A percentile compares a stretch with the other conserved stretches of the same genome.
phyloP scores from a whole-genome alignment of 2,113 vertebrate genomes.

The Ptilonorhynchus violaceus region DNA sequence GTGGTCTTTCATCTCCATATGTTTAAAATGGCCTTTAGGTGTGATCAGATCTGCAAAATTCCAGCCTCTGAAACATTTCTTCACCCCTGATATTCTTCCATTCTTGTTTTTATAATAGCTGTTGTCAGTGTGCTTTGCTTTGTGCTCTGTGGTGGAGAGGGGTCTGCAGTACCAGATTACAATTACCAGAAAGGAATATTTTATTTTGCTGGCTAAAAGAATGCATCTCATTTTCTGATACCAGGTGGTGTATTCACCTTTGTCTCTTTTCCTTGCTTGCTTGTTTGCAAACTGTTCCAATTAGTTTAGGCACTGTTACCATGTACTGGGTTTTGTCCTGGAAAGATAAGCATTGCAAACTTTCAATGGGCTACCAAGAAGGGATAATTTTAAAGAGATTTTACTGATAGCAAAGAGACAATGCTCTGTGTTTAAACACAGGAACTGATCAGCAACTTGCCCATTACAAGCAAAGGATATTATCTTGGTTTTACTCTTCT shows the following conservation, averaged over 20 bases:
- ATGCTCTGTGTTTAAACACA: neutral
- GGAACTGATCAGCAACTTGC: neutral
- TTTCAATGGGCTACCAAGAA: neutral
- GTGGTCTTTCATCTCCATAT: neutral
- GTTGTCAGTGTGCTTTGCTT: neutral
- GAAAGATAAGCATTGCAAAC: neutral
- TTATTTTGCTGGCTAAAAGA: neutral
- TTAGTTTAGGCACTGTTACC: neutral
- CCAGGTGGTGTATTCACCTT: neutral
- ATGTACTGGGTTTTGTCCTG: neutral
- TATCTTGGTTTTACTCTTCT: slow-evolving; percentile 6
- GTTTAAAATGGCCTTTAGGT: neutral
- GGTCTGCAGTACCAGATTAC: neutral
- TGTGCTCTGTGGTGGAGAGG: neutral
- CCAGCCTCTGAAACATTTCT: neutral
- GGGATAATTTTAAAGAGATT: slow-evolving; percentile 15
- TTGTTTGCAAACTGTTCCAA: neutral
- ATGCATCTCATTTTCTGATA: neutral
- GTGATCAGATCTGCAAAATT: neutral
- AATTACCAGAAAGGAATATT: neutral
- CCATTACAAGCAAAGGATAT: neutral
- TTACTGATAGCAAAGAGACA: neutral
- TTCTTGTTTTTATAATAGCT: neutral
- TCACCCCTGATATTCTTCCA: neutral
- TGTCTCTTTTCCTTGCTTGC: neutral